Percentiles rank a stretch among this genome's conserved stretches.
These are phyloP conservation scores for Aphaenogaster floridana DNA, from an alignment of 1,140 invertebrate species.

Conservation along the genomic window DNA sequence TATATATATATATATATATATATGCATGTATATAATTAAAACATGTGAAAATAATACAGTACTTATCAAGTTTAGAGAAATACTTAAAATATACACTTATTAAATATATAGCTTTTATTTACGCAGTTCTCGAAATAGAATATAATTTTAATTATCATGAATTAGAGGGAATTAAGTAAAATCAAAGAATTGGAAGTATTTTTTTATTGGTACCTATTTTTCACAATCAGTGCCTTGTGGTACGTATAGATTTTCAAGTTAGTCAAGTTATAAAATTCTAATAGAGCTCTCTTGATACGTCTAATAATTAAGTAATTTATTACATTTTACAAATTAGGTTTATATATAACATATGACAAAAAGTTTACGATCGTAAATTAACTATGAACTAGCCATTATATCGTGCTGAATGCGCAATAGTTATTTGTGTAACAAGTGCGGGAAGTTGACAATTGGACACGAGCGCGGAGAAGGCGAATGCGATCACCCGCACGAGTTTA, in stretches of 20 bases:
- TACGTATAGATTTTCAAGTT: conserved; percentile 34
- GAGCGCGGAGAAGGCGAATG: too few species aligned
- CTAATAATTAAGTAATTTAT: conserved; percentile 29
- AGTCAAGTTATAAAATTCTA: conserved; percentile 4
- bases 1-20: not conserved
- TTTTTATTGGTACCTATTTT: conserved; percentile 7
- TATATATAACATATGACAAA: not conserved
- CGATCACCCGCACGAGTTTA: too few species aligned
- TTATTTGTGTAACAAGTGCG: too few species aligned
- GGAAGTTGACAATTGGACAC: too few species aligned
- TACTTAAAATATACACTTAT: not conserved
- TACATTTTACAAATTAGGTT: conserved; percentile 36
- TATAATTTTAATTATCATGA: conserved; percentile 13
- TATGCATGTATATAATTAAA: conserved; percentile 12
- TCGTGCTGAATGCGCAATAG: not conserved
- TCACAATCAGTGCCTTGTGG: conserved; percentile 49
- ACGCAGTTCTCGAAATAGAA: not conserved
- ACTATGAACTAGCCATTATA: conserved; percentile 3
- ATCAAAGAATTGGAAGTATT: conserved; percentile 15
- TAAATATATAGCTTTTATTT: conserved; percentile 14
- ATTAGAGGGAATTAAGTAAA: conserved; percentile 1
- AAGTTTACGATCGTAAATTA: conserved; percentile 15
- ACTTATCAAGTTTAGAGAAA: conserved; percentile 28
- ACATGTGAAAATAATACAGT: conserved; percentile 4
- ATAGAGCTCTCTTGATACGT: conserved; percentile 13